Base-by-base conservation (phyloP, 2,888 invertebrate genomes). In the Thymelicus sylvestris region DNA sequence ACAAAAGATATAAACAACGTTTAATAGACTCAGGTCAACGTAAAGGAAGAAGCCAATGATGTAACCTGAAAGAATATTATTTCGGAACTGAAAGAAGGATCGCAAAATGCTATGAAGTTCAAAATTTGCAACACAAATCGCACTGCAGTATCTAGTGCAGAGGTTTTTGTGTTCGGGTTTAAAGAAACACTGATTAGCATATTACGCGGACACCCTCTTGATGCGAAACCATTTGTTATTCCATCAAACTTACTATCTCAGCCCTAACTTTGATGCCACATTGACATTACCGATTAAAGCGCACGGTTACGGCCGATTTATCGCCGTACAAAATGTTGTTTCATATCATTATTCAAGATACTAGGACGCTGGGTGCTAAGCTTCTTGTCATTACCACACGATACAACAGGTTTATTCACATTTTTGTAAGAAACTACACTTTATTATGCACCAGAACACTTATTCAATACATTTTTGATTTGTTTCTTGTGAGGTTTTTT, bases 91-190 rank as follows among this genome's bases (percentile, higher is more conserved):
- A 38, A 60, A 57, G 57, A 38, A 15, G 50, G 47, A 71, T 71
- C 55, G 61, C 65, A 47, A 61, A 70, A 52, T 65, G 60, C 70
- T 71, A 52, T 61, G 71, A 66, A 44, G 66, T 66, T 66, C 71
- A 82, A 85, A 92, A 93, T 91, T 92, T 90, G 92, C 93, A 93
- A 92, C 86, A 87, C 92, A 93, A 92, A 93, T 92, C 90, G 90
- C 92, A 93, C 90, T 93, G 93, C 93, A 93, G 93, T 91, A 85
- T 87, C 86, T 87, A 89, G 92, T 93, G 93, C 93, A 92, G 93
- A 90, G 91, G 87, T 93, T 93, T 92, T 92, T 92, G 91, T 91
- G 86, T 87, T 86, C 86, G 88, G 84, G 86, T 85, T 86, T 84
- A 89, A 92, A 92, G 91, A 89, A 91, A 91, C 86, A 83, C 86